Conservation (phyloP, 2,797 vertebrate species). For the Fundulus diaphanus region DNA sequence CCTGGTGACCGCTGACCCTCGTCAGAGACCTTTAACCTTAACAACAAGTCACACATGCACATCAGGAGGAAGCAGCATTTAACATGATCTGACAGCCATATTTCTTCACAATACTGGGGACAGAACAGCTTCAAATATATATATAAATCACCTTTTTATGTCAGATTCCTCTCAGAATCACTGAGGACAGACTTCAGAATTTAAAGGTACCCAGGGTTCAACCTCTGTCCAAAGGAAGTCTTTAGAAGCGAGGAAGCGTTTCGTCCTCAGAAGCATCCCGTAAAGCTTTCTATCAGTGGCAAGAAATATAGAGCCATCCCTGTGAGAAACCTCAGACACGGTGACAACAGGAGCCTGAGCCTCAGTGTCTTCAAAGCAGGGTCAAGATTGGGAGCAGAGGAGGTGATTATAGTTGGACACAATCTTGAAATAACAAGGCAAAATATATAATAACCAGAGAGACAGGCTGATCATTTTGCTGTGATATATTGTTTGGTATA, state of each 20-base stretch:
- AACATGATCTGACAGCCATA: constrained; percentile 31
- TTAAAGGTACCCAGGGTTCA: constrained; percentile 38
- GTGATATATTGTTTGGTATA: not conserved
- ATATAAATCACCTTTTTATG: not conserved
- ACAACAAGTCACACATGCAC: constrained; percentile 66
- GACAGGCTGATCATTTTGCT: not conserved
- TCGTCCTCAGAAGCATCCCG: constrained; percentile 31
- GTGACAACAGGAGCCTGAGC: constrained; percentile 33
- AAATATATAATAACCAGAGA: no score
- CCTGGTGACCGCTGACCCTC: constrained; percentile 51
- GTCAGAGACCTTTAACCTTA: constrained; percentile 59
- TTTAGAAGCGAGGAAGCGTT: constrained; percentile 41
- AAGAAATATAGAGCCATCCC: constrained; percentile 28
- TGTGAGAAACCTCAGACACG: constrained; percentile 24
- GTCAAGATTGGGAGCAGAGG: not conserved
- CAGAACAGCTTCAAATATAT: not conserved
- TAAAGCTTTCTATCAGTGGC: not conserved
- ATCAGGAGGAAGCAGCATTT: constrained; percentile 42
- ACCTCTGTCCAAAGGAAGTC: constrained; percentile 60
- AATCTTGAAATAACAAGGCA: not conserved
- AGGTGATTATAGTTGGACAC: not conserved
- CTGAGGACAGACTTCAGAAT: constrained; percentile 16
- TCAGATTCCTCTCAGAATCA: no score
- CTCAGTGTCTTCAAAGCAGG: not conserved
- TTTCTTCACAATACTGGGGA: constrained; percentile 38